Evolutionary conservation across 2,888 invertebrate species (phyloP).

Genomic region (Phorcus lineatus): DNA sequence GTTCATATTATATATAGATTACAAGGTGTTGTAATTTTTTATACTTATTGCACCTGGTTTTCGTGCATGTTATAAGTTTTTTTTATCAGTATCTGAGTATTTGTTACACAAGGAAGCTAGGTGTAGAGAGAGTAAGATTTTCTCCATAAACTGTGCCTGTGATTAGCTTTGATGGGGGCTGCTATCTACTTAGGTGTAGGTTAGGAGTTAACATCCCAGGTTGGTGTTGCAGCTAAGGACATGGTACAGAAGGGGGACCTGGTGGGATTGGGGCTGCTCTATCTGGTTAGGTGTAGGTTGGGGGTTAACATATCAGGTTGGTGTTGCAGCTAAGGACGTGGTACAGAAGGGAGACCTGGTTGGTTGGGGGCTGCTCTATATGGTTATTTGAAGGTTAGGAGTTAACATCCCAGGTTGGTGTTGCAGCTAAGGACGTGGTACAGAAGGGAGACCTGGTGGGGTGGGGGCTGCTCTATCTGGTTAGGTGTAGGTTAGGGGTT

Average conservation of each 20-base stretch:
- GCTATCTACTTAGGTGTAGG: neutral
- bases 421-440: conserved; percentile 59
- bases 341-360: conserved; percentile 66
- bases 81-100: neutral
- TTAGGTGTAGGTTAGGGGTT: neutral
- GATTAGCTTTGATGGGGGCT: no score
- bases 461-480: conserved; percentile 69
- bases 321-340: conserved; percentile 53
- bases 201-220: neutral
- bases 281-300: neutral
- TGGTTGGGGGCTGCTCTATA: conserved; percentile 71
- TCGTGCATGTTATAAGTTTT: neutral
- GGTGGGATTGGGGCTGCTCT: conserved; percentile 70
- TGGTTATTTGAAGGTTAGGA: conserved; percentile 30
- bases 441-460: conserved; percentile 68
- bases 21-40: no score
- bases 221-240: conserved; percentile 49
- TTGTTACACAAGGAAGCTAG: no score
- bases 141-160: no score
- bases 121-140: no score
- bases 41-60: neutral
- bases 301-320: neutral
- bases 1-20: no score
- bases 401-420: neutral
- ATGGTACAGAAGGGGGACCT: conserved; percentile 64